Evolutionary conservation across 2,888 invertebrate genomes (phyloP).

Genomic region (Macrophya annulata): DNA sequence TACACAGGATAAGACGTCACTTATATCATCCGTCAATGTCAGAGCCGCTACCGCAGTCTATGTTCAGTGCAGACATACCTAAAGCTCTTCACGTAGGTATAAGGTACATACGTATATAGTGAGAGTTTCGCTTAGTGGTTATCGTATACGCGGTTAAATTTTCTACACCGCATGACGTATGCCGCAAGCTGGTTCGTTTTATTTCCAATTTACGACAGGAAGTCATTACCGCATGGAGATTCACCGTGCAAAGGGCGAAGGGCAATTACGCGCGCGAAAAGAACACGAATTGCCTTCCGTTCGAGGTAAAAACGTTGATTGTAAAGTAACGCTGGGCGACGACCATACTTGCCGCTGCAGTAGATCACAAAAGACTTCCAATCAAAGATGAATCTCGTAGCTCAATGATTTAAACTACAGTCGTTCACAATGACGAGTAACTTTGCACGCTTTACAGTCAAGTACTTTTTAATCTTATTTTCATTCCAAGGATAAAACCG

Average conservation of each 20-base stretch:
- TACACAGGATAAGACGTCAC: conserved; percentile 57
- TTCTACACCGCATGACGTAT: conserved; percentile 65
- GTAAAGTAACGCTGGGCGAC: conserved; percentile 34
- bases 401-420: conserved; percentile 24
- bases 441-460: background rate
- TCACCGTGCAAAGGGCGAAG: conserved; percentile 64
- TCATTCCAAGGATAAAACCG: background rate
- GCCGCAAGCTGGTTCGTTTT: conserved; percentile 63
- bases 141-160: conserved; percentile 32
- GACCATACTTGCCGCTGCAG: background rate
- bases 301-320: conserved; percentile 35
- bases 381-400: conserved; percentile 22
- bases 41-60: conserved; percentile 47
- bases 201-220: conserved; percentile 72
- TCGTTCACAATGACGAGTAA: conserved; percentile 18
- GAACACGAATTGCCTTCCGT: conserved; percentile 55
- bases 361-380: conserved; percentile 5
- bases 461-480: background rate
- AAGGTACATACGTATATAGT: background rate
- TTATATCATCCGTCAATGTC: conserved; percentile 67
- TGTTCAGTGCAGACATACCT: conserved; percentile 26
- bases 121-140: conserved; percentile 20
- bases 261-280: conserved; percentile 60
- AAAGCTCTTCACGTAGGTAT: conserved; percentile 26
- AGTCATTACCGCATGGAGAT: conserved; percentile 76